Evolutionary conservation across 2,888 invertebrate genomes (phyloP), one percentile per base, ranked within the genome.

Genomic region (Coremacera marginata): DNA sequence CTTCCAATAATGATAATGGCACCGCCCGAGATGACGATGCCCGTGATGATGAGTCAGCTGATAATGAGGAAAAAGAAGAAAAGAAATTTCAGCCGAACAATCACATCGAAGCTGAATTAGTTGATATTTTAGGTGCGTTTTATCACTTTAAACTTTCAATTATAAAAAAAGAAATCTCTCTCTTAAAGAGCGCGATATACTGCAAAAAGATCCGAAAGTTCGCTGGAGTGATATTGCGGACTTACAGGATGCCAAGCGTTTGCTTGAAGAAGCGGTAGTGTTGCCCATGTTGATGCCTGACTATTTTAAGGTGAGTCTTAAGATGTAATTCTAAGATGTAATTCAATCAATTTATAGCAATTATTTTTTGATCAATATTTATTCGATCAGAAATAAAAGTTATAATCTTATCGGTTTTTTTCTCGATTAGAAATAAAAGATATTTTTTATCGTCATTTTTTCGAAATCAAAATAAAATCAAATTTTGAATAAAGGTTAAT

Each of bases 251-350:
- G 97, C 97, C 7, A 97, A 97, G 89, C 91, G 96, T 80, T 89
- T 99, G 76, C 90, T 99, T 7, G 97, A 99, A 88, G 99, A 99
- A 90, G 98, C 99, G 37, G 98, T 99, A 9, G 98, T 99, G 55
- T 91, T 99, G 85, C 99, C 99, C 3, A 95, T 98, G 93, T 94
- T 96, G 92, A 98, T 99, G 94, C 99, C 99, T 1, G 97, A 98
- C 86, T 99, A 97, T 90, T 99, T 99, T 90, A 98, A 95, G 91
- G 98, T 95, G 90, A 84, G 84, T 83, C 82, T 19, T 2, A 19
- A 57, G 11, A 14, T 14, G 57, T 8, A n/a, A 57, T 11, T 7
- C 25, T n/a, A n/a, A n/a, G n/a, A n/a, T n/a, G n/a, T n/a, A n/a
- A n/a, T n/a, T n/a, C n/a, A n/a, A n/a, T n/a, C n/a, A n/a, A n/a